Evolutionary conservation across 2,797 vertebrate species (phyloP).

Genomic region (Lindbergichthys nudifrons): DNA sequence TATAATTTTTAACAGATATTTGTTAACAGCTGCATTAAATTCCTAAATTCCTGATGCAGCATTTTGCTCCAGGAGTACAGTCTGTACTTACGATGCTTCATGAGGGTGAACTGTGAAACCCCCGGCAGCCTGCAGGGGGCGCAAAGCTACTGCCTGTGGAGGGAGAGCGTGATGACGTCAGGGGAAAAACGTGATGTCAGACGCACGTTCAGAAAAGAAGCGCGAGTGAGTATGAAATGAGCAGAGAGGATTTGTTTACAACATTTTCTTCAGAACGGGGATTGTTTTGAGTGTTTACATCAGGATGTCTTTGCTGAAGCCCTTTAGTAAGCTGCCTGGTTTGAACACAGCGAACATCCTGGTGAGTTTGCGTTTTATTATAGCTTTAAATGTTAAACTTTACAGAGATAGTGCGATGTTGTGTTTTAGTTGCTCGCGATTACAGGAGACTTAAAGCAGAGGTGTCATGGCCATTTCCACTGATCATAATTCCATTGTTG

Average conservation of each 20-base stretch:
- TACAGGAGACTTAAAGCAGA: background rate
- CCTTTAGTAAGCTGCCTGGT: conserved; percentile 78
- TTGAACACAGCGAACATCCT: conserved; percentile 79
- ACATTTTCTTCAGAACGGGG: accelerated
- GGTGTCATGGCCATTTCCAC: too few species aligned
- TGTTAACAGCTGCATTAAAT: background rate
- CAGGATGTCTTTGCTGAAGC: conserved; percentile 78
- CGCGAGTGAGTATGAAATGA: conserved; percentile 20
- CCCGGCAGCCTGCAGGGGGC: conserved; percentile 42
- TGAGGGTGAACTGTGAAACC: background rate
- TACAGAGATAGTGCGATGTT: background rate
- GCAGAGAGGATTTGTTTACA: background rate
- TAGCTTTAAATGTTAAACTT: background rate
- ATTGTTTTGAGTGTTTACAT: background rate
- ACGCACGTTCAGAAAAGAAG: conserved; percentile 69
- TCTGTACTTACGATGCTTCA: background rate
- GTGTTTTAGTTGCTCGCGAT: too few species aligned
- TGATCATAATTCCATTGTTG: too few species aligned
- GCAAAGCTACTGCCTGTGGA: background rate
- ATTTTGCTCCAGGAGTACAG: background rate
- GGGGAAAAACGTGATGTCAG: conserved; percentile 51
- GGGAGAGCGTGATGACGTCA: conserved; percentile 13
- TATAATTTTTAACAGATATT: too few species aligned
- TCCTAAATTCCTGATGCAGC: too few species aligned
- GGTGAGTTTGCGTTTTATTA: conserved; percentile 71